A percentile compares a stretch with the other conserved stretches of the same genome.
These are phyloP conservation scores for Scolopax rusticola DNA, from an alignment of 2,797 vertebrate species.

Conservation along the genomic window DNA sequence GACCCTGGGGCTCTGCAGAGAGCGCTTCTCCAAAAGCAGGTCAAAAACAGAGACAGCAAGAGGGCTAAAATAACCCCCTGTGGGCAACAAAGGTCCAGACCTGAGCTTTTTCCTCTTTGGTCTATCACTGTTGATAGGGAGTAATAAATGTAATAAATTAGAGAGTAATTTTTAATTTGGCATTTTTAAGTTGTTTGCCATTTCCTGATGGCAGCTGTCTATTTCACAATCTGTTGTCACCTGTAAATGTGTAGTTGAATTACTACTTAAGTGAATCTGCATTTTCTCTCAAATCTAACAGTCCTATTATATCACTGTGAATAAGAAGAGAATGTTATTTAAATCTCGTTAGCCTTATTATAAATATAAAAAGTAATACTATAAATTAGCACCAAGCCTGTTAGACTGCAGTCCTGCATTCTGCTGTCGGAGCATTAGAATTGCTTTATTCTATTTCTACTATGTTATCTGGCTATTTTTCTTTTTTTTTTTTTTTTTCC, in stretches of 20 bases:
- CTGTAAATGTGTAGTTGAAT: not conserved
- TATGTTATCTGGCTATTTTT: not conserved
- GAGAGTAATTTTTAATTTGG: not conserved
- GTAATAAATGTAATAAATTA: not conserved
- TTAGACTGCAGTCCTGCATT: not conserved
- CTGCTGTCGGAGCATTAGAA: not conserved
- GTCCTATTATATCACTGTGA: not conserved
- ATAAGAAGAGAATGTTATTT: constrained; percentile 56
- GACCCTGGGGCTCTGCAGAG: accelerated
- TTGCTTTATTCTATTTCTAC: not conserved
- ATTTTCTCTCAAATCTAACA: not conserved
- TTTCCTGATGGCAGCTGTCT: not conserved
- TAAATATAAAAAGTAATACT: not conserved
- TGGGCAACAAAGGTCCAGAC: not conserved
- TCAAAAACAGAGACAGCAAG: not conserved
- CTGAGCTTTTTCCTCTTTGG: not conserved
- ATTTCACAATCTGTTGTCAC: not conserved
- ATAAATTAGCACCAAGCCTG: not conserved
- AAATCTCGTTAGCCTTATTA: not conserved
- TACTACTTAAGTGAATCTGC: not conserved
- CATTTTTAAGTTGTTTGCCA: not conserved
- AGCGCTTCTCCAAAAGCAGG: not conserved
- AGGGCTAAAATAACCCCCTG: not conserved
- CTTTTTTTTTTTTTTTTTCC: not conserved
- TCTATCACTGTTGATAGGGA: not conserved